Base-by-base conservation (phyloP, 2,113 vertebrate genomes). In the Rallus limicola region DNA sequence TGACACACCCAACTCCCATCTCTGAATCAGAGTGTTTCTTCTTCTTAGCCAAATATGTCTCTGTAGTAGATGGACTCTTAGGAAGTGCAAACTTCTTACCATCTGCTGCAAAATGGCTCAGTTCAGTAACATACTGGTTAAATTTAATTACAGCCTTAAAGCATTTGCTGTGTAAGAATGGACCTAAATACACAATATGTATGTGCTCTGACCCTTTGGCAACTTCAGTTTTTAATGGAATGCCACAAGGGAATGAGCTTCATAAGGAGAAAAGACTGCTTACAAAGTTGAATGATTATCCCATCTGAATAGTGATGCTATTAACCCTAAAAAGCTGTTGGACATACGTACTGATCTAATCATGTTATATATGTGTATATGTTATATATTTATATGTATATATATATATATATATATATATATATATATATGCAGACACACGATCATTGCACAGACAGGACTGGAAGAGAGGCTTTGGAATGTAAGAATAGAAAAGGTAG, bases 401-500 rank as follows among this genome's bases (percentile, higher is more conserved):
- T 10, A 20, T 19, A 48, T 3, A 48, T 20, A 48, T 85, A 55
- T 74, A 65, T 50, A 50, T 53, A 3, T 59, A 0, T 55, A 3
- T 17, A 6, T 40, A 13, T 83, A 5, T 48, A 5, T 19, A 48
- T 11, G 48, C 1, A 23, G 16, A 70, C 17, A 44, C 7, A 82
- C 28, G 48, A 40, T 69, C 10, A 28, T 60, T 46, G 55, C 46
- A 34, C 14, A 69, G 33, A 13, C 59, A 89, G 10, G 28, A 79
- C 24, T 74, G 19, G 21, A 59, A 76, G 6, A 76, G n/a, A 87
- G 11, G 29, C 25, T 82, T 83, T 62, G 48, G 74, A 68, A 70
- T 26, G 29, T 50, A 79, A 64, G 82, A 92, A 91, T 44, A 92
- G 79, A 72, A 94, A 94, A 86, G 72, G 75, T 94, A 83, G 10